Conservation (phyloP, 2,888 invertebrate species). For the Ditula angustiorana region DNA sequence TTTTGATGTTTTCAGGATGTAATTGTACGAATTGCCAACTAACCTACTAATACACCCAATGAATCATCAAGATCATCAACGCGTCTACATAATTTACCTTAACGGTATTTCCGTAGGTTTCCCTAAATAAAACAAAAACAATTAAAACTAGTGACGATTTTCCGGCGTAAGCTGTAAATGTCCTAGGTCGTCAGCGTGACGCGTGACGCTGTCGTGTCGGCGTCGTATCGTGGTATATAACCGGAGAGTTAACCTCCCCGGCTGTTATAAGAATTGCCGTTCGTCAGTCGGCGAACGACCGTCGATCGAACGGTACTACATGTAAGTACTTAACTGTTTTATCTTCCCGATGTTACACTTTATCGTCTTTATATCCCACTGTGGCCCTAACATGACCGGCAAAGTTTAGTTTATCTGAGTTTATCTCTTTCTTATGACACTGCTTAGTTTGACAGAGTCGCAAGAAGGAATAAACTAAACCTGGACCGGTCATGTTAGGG, state of each 20-base stretch:
- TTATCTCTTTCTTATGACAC: too few relatives aligned
- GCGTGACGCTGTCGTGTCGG: constrained; percentile 24
- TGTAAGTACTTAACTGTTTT: constrained; percentile 6
- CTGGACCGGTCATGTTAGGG: too few relatives aligned
- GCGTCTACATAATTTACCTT: not conserved
- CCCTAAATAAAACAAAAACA: not conserved
- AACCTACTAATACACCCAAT: too few relatives aligned
- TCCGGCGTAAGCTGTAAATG: not conserved
- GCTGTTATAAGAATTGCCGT: not conserved
- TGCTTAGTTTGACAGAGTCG: too few relatives aligned
- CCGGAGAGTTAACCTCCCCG: not conserved
- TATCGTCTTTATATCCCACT: too few relatives aligned
- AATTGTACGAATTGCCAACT: too few relatives aligned
- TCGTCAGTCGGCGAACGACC: constrained; percentile 16
- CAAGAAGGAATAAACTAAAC: too few relatives aligned
- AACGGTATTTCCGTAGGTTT: not conserved
- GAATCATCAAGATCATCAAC: too few relatives aligned
- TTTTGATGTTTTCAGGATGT: too few relatives aligned
- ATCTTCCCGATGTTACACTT: not conserved
- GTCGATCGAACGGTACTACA: constrained; percentile 5
- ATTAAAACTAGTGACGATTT: not conserved
- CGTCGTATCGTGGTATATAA: constrained; percentile 25
- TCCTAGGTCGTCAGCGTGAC: not conserved
- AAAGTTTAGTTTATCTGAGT: too few relatives aligned
- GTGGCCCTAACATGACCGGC: too few relatives aligned